These are phyloP conservation scores for Indicator maculatus DNA, from an alignment of 2,113 vertebrate species.

Conservation along the genomic window DNA sequence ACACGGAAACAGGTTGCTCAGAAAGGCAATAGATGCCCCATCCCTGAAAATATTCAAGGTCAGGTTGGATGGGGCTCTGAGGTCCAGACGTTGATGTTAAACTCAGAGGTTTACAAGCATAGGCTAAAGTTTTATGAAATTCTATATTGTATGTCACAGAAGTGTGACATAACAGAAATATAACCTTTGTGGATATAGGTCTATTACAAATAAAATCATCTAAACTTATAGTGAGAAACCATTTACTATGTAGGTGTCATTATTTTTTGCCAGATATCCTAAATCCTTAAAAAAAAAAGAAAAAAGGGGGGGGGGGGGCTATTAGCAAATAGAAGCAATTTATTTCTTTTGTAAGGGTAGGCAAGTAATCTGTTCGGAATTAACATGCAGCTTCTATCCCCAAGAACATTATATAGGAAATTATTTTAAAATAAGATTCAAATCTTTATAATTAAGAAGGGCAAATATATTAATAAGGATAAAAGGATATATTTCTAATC, in stretches of 20 bases:
- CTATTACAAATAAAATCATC: constrained; percentile 38
- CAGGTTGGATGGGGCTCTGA: background rate
- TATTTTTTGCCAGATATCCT: constrained; percentile 49
- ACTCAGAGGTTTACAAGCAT: background rate
- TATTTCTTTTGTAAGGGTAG: constrained; percentile 72
- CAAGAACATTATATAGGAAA: constrained; percentile 78
- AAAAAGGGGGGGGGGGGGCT: background rate
- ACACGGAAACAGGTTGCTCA: background rate
- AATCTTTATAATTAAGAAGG: constrained; percentile 84
- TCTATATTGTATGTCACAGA: background rate
- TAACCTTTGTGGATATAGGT: constrained; percentile 17
- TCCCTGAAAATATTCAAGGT: background rate
- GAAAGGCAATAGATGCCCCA: background rate
- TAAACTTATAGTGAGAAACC: constrained; percentile 37
- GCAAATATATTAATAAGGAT: constrained; percentile 81
- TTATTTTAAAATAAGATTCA: constrained; percentile 80
- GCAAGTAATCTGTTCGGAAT: constrained; percentile 72
- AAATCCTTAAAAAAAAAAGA: background rate
- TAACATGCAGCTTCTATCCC: constrained; percentile 73
- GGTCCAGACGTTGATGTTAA: background rate
- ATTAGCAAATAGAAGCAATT: constrained; percentile 75
- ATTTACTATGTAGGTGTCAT: constrained; percentile 34
- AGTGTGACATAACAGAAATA: constrained; percentile 15
- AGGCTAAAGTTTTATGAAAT: constrained; percentile 32
- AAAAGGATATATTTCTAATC: constrained; percentile 81